phyloP scores from a whole-genome alignment of 1,140 invertebrate species.

The Anoplolepis gracilipes region DNA sequence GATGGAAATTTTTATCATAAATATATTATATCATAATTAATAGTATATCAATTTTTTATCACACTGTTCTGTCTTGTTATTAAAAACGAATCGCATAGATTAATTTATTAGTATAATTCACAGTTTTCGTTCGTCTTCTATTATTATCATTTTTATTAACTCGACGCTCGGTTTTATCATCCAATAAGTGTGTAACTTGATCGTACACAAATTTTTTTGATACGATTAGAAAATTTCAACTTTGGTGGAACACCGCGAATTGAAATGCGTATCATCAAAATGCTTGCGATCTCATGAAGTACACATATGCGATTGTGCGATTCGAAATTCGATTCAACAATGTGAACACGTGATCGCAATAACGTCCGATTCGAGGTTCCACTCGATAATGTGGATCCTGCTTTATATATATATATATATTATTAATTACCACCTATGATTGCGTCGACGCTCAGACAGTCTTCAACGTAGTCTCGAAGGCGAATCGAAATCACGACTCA shows the following conservation, averaged over 20 bases:
- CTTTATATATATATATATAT: not conserved
- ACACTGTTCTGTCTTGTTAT: no score
- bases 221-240: not conserved
- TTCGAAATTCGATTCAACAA: not conserved
- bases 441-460: not conserved
- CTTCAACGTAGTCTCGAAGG: not conserved
- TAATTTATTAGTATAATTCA: not conserved
- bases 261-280: not conserved
- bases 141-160: no score
- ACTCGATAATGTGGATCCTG: not conserved
- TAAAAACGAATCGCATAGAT: no score
- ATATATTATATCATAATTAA: no score
- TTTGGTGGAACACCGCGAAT: not conserved
- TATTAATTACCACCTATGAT: not conserved
- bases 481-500: not conserved
- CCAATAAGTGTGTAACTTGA: not conserved
- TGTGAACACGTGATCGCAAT: not conserved
- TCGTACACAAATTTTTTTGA: not conserved
- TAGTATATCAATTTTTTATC: no score
- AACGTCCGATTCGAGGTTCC: not conserved
- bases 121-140: not conserved
- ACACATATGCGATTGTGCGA: not conserved
- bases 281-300: not conserved
- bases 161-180: not conserved
- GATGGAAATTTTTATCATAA: no score